Evolutionary conservation across 2,797 vertebrate genomes (phyloP), one percentile per base, ranked within the genome.

Genomic region (Sebastiscus albofasciatus): DNA sequence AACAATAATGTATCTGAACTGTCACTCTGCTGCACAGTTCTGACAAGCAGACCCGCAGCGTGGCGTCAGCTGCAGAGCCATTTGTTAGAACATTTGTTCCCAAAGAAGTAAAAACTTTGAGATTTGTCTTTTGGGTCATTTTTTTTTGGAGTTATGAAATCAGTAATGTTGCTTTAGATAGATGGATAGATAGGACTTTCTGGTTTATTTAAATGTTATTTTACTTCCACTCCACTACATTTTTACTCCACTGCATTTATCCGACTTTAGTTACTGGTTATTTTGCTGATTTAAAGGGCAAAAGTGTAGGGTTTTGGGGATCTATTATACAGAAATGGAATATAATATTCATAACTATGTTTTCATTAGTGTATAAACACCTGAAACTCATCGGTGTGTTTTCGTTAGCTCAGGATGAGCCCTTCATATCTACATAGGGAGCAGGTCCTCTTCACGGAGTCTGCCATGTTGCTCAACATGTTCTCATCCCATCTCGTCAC

Each of bases 31-130:
- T 55, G 69, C 54, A 29, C 58, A 60, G 27, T 20, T 76, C 85
- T 22, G 33, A 85, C 82, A 54, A 55, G 20, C 65, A 59, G 58
- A 52, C 27, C 49, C 11, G 24, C 73, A 22, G 77, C 67, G 52
- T 9, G 60, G 39, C 8, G 26, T 84, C 85, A 86, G 84, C 90
- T 84, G 81, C n/a, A 42, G 9, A 9, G 31, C 39, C 79, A 83
- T 84, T 90, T 84, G 75, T 72, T 67, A 18, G 24, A 84, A 75
- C 52, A 84, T 80, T 78, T 77, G 77, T 67, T 85, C n/a, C 6
- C 3, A 22, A 42, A 81, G 49, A 79, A 49, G 29, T 18, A 10
- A 56, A 75, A 75, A 60, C 6, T 80, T 69, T 66, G 14, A 68
- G 56, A 49, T 65, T 64, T 36, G 46, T 14, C 7, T 52, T 70